phyloP scores from a whole-genome alignment of 1,140 invertebrate genomes.

The Psix sp. region DNA sequence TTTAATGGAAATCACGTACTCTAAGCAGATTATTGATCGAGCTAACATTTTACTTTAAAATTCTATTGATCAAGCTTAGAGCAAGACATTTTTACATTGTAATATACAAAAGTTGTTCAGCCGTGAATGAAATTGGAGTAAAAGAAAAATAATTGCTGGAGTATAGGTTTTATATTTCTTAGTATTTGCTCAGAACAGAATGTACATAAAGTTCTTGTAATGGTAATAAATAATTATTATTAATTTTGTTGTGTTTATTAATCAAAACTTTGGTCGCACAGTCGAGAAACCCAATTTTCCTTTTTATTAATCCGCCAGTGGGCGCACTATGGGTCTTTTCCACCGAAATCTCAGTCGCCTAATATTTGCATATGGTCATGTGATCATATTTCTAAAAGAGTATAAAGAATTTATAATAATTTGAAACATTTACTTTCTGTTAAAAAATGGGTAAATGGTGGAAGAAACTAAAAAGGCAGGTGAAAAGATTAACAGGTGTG shows the following conservation, averaged over 20 bases:
- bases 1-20: constrained; percentile 16
- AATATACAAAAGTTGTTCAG: constrained; percentile 25
- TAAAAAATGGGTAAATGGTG: no score
- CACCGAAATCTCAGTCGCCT: no score
- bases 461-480: no score
- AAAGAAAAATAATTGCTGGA: constrained; percentile 51
- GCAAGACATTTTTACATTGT: constrained; percentile 25
- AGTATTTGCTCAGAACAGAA: constrained; percentile 67
- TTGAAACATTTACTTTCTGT: no score
- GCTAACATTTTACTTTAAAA: constrained; percentile 9
- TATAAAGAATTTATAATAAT: no score
- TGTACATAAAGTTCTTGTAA: constrained; percentile 60
- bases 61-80: constrained; percentile 20
- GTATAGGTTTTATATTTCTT: constrained; percentile 66
- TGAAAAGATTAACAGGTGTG: no score
- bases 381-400: no score
- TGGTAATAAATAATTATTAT: constrained; percentile 48
- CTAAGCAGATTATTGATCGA: constrained; percentile 18
- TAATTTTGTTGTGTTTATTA: constrained; percentile 7
- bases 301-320: no score
- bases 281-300: no score
- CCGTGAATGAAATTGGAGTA: constrained; percentile 25
- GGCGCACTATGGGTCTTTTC: no score
- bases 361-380: no score
- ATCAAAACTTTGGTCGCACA: no score